Evolutionary conservation across 2,888 invertebrate species (phyloP), one percentile per base, ranked within the genome.

Genomic region (Diarsia mendica): DNA sequence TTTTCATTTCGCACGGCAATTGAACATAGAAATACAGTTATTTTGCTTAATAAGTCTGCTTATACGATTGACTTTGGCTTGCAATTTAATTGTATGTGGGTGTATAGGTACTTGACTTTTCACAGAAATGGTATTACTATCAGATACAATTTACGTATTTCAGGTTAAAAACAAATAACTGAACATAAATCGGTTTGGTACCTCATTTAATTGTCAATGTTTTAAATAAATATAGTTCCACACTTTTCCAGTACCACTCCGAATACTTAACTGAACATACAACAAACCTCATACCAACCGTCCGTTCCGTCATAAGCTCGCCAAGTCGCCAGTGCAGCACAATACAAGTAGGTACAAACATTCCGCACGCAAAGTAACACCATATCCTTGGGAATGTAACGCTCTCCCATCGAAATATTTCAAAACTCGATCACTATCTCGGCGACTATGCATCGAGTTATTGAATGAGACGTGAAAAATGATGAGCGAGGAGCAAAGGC

Each of bases 381-480:
- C 96, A 96, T 96, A 95, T 96, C 95, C 96, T 94, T 96, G 96
- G 95, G 96, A 96, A 96, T 94, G 93, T 91, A 90, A 90, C 90
- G 94, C 91, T 93, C 92, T 93, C 94, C 94, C 95, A 94, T 94
- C 95, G 93, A 94, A 94, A 95, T 94, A 95, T 96, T 95, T 95
- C 94, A 95, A 96, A 95, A 95, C 89, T 93, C 94, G 96, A 96
- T 96, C 95, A 94, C 95, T 94, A 96, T 96, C 96, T 94, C 93
- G 91, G 90, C 92, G 93, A 93, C 94, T 95, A 94, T 93, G 95
- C 94, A 94, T 94, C 94, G 93, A 94, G 92, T 95, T 96, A 96
- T 96, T 96, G 96, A 96, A 96, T 95, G 95, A 95, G 95, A 96
- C 95, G 95, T 96, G 96, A 96, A 96, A 96, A 96, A 96, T 96